Evolutionary conservation across 2,797 vertebrate species (phyloP).

Genomic region (Pygocentrus nattereri): DNA sequence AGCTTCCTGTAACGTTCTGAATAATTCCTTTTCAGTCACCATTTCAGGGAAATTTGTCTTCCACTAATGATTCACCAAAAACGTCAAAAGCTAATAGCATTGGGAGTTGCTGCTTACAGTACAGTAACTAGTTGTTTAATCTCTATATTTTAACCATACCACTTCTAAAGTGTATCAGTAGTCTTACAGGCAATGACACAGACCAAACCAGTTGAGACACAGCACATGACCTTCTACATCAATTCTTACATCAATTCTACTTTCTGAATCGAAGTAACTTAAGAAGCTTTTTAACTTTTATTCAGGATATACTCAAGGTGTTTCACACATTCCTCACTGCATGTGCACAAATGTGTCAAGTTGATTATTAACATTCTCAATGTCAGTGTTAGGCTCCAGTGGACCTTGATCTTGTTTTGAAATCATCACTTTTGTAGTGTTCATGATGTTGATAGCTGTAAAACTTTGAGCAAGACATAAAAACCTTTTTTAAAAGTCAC

Average conservation of each 20-base stretch:
- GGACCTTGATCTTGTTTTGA: conserved; percentile 41
- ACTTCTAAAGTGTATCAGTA: neutral
- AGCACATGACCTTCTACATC: too few species aligned
- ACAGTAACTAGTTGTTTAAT: neutral
- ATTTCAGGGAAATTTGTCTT: neutral
- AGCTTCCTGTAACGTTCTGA: too few species aligned
- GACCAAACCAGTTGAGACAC: neutral
- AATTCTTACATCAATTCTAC: neutral
- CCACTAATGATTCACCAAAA: neutral
- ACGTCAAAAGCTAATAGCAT: neutral
- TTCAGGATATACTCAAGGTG: neutral
- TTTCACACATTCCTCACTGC: neutral
- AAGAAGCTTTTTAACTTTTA: neutral
- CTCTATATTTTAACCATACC: neutral
- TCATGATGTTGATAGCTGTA: neutral
- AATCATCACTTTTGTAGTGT: conserved; percentile 9
- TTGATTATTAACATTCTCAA: conserved; percentile 45
- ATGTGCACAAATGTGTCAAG: neutral
- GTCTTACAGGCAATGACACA: neutral
- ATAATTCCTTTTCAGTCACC: too few species aligned
- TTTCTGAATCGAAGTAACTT: neutral
- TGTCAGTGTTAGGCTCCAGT: conserved; percentile 1
- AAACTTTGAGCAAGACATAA: neutral
- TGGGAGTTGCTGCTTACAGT: neutral
- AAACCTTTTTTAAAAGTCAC: neutral